Base-by-base conservation (phyloP, 2,113 vertebrate species). In the Hydropotes inermis region DNA sequence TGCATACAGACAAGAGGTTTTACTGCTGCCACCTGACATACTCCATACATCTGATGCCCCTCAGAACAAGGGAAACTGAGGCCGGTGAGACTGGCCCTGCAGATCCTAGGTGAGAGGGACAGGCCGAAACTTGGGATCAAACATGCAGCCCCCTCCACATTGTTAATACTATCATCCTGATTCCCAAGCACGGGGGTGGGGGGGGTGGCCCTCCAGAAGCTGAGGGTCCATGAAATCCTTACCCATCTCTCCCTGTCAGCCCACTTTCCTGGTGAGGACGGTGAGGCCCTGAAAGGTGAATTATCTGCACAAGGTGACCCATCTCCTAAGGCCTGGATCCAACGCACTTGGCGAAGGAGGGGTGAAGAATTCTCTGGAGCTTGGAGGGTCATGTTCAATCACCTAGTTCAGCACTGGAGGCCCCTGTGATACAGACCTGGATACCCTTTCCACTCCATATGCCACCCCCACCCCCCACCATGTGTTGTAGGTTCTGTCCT, bases 391-490 rank as follows among this genome's bases (percentile, higher is more conserved):
- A 30, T 14, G 43, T 15, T 50, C 33, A 9, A 4, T 9, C 1
- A 25, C 39, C 93, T 54, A 11, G 13, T 28, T 55, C 3, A 19
- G 87, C 27, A 2, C 9, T 21, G 1, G 13, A 52, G 47, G 43
- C 8, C 28, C 21, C n/a, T 25, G 54, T 0, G 3, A 15, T 7
- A 7, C 1, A 7, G 8, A 28, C 28, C 43, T 30, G 45, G 54
- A 50, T 25, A 27, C 6, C 36, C 25, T 28, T 6, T 61, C 64
- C 50, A 21, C 5, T 19, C 58, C 70, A 2, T 74, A 21, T 10
- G 1, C 19, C 64, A 67, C 8, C 3, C 14, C 23, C 33, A 0
- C 0, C 0, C 28, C n/a, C 3, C 55, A 3, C 15, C 7, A 1
- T 0, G 57, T n/a, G 7, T 54, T 1, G 0, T 19, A 33, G 25